These are phyloP conservation scores for Pelvicachromis taeniatus DNA, from an alignment of 2,113 vertebrate genomes.

Conservation along the genomic window DNA sequence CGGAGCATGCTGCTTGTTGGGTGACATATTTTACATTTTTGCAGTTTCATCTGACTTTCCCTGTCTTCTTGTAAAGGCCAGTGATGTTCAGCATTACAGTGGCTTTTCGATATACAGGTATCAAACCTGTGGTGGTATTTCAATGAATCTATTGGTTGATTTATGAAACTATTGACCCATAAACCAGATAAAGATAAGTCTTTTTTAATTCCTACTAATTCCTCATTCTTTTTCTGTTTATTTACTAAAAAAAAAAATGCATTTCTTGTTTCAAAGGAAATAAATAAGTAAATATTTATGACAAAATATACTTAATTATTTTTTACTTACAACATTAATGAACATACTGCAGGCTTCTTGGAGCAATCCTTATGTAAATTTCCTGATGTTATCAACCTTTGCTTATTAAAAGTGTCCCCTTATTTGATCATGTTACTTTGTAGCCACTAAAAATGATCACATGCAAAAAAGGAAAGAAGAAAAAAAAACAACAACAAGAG, in stretches of 20 bases:
- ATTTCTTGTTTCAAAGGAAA: neutral
- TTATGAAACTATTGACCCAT: neutral
- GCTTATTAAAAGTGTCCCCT: neutral
- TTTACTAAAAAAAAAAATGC: neutral
- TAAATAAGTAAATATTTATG: neutral
- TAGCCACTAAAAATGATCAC: neutral
- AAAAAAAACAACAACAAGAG: conserved; percentile 73
- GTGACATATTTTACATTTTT: conserved; percentile 12
- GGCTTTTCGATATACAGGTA: neutral
- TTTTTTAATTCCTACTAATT: neutral
- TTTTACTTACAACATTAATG: neutral
- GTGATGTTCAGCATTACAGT: neutral
- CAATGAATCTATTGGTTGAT: neutral
- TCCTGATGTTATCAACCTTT: neutral
- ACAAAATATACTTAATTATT: neutral
- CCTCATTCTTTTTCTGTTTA: neutral
- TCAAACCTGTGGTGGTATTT: neutral
- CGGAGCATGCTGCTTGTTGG: neutral
- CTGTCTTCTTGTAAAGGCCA: neutral
- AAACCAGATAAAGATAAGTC: neutral
- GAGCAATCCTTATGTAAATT: neutral
- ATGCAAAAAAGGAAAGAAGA: neutral
- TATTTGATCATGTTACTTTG: neutral
- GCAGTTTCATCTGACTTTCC: neutral
- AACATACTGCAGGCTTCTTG: neutral